These are phyloP conservation scores for Ophiothrix spiculata DNA, from an alignment of 35 echinoderm and acorn worm species.

Conservation along the genomic window DNA sequence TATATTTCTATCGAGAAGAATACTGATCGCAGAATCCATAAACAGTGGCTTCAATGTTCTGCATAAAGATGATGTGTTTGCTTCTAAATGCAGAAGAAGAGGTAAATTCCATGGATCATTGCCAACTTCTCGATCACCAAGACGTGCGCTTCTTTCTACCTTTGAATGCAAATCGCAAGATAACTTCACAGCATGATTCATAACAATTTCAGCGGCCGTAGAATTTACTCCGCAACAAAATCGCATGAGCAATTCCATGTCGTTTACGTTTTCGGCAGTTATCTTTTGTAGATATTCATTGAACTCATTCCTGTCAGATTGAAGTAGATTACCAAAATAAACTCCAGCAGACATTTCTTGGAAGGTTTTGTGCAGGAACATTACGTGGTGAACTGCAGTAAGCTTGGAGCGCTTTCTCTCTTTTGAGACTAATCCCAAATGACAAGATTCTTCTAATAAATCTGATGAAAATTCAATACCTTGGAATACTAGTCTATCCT, in stretches of 20 bases:
- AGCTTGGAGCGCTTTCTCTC: not conserved
- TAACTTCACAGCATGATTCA: not conserved
- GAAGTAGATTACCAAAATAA: not conserved
- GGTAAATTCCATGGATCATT: too few relatives aligned
- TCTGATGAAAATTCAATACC: not conserved
- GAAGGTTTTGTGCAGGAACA: constrained; percentile 13
- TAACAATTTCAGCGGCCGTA: not conserved
- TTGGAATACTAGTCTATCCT: not conserved
- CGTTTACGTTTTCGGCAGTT: not conserved
- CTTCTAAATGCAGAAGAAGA: too few relatives aligned
- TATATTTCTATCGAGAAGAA: too few relatives aligned
- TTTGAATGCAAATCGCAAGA: too few relatives aligned
- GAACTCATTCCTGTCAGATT: not conserved
- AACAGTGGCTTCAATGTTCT: too few relatives aligned
- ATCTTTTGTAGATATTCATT: not conserved
- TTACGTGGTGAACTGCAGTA: not conserved
- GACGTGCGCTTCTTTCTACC: too few relatives aligned
- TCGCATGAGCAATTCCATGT: not conserved
- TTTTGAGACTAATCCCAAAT: not conserved
- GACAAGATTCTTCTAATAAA: not conserved
- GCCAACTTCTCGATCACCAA: too few relatives aligned
- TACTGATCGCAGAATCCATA: too few relatives aligned
- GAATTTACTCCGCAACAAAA: constrained; percentile 10
- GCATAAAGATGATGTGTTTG: too few relatives aligned
- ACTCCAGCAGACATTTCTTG: constrained; percentile 1